Evolutionary conservation across 1,140 invertebrate species (phyloP).

Genomic region (Hesperophylax magnus): DNA sequence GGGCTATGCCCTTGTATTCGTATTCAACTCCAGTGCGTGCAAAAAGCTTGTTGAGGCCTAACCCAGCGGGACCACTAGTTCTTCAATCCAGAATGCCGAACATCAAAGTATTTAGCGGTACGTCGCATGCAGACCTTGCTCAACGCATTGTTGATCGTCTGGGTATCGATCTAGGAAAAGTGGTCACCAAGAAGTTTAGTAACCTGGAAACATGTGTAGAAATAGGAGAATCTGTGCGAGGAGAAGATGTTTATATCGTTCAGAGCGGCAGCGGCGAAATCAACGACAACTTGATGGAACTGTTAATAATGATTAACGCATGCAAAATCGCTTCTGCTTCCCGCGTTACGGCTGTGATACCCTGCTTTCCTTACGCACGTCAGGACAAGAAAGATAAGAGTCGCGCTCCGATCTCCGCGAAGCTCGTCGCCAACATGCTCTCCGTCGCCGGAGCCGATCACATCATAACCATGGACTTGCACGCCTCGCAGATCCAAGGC

Average conservation of each 20-base stretch:
- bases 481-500: constrained; percentile 97
- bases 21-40: constrained; percentile 42
- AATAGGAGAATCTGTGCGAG: constrained; percentile 98
- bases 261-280: constrained; percentile 98
- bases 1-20: constrained; percentile 50
- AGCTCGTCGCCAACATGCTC: constrained; percentile 98
- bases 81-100: constrained; percentile 85
- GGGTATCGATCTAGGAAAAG: constrained; percentile 97
- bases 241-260: constrained; percentile 99
- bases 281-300: constrained; percentile 99
- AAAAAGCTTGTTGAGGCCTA: constrained; percentile 38
- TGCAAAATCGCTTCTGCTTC: constrained; percentile 99
- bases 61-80: constrained; percentile 28
- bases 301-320: constrained; percentile 99
- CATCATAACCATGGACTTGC: constrained; percentile 99
- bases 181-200: constrained; percentile 98
- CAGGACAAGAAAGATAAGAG: constrained; percentile 99
- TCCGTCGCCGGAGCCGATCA: constrained; percentile 98
- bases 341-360: constrained; percentile 98
- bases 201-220: constrained; percentile 99
- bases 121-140: constrained; percentile 96
- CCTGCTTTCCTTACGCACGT: constrained; percentile 98
- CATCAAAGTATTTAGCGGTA: constrained; percentile 98
- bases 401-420: constrained; percentile 98
- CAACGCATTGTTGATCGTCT: constrained; percentile 96